phyloP scores from a whole-genome alignment of 2,888 invertebrate genomes.

The Tubulanus polymorphus region DNA sequence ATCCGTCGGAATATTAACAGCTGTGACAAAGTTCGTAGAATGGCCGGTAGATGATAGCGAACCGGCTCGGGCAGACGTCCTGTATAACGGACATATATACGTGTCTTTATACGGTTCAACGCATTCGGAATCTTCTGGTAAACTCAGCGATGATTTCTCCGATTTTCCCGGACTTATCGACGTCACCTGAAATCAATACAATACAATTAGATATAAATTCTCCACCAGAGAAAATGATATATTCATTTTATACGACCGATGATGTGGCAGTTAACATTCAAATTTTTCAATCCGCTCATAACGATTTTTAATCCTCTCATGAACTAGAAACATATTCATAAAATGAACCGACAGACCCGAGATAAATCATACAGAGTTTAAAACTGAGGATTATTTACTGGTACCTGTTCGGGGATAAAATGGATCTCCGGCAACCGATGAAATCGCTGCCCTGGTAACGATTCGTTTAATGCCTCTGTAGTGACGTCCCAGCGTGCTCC shows the following conservation, averaged over 20 bases:
- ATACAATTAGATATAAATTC: too few species aligned
- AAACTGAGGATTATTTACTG: too few species aligned
- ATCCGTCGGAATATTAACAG: conserved; percentile 41
- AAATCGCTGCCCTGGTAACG: conserved; percentile 41
- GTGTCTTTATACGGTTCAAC: background rate
- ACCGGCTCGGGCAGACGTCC: conserved; percentile 49
- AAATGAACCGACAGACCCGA: too few species aligned
- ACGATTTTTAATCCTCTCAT: too few species aligned
- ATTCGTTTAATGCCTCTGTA: conserved; percentile 32
- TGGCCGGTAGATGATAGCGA: conserved; percentile 51
- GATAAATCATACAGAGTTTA: too few species aligned
- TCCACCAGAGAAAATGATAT: too few species aligned
- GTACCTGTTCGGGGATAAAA: conserved; percentile 46
- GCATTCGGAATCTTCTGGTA: background rate
- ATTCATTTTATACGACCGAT: too few species aligned
- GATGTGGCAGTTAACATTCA: too few species aligned
- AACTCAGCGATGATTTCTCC: background rate
- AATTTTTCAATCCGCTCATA: too few species aligned
- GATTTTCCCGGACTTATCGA: background rate
- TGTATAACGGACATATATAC: conserved; percentile 51
- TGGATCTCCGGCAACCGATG: conserved; percentile 47
- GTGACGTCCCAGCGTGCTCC: conserved; percentile 46
- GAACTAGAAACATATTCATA: too few species aligned
- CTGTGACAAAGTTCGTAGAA: conserved; percentile 51
- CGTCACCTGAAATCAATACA: background rate